phyloP scores from a whole-genome alignment of 1,140 invertebrate genomes.

The Lepidurus couesii region DNA sequence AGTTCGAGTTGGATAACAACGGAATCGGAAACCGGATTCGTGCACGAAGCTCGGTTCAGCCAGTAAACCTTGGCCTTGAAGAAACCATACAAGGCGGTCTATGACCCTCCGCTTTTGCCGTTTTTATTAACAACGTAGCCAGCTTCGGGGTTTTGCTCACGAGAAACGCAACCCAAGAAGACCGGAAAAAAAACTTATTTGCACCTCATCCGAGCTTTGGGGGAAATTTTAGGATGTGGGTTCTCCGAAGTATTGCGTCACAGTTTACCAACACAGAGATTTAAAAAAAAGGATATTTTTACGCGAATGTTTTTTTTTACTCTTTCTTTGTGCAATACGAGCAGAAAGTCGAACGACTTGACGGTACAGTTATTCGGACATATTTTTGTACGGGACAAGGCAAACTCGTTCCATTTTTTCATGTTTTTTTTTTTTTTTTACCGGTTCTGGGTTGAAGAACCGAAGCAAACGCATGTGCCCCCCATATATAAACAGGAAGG shows the following conservation, averaged over 20 bases:
- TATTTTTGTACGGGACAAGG: background rate
- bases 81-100: constrained; percentile 1
- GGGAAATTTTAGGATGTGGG: too few relatives aligned
- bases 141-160: background rate
- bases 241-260: too few relatives aligned
- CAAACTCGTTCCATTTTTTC: background rate
- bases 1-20: constrained; percentile 15
- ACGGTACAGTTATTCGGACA: background rate
- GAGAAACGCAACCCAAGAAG: background rate
- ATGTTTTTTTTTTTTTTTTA: constrained; percentile 1
- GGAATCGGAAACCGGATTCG: constrained; percentile 21
- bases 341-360: background rate
- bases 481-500: background rate
- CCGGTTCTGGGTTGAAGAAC: background rate
- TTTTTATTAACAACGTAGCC: background rate
- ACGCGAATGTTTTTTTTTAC: too few relatives aligned
- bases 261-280: too few relatives aligned
- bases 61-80: constrained; percentile 9
- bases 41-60: background rate
- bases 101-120: background rate
- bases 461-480: background rate
- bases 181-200: background rate
- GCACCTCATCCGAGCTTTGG: too few relatives aligned
- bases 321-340: too few relatives aligned
- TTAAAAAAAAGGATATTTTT: too few relatives aligned